Conservation (phyloP, 2,797 vertebrate species). For the Alcedo quadribrachys region DNA sequence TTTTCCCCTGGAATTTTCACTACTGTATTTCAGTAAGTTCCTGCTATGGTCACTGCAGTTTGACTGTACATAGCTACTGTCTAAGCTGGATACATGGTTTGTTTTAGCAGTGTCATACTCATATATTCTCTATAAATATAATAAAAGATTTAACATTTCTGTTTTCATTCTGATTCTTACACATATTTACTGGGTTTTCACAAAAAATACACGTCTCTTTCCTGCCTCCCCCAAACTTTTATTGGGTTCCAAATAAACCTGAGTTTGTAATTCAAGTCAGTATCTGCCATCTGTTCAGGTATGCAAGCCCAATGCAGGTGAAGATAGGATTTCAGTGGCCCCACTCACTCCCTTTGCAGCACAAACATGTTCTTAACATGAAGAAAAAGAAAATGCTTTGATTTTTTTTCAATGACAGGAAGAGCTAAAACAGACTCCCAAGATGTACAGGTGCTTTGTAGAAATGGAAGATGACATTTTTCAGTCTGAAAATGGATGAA, state of each 20-base stretch:
- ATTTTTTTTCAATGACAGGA: neutral
- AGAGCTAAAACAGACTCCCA: neutral
- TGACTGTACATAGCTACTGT: slow-evolving; percentile 38
- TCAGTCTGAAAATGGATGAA: neutral
- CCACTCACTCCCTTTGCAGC: neutral
- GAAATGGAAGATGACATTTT: neutral
- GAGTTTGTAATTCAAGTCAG: slow-evolving; percentile 64
- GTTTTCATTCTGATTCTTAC: slow-evolving; percentile 53
- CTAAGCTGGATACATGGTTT: slow-evolving; percentile 24
- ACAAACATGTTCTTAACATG: neutral
- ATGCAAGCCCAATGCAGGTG: neutral
- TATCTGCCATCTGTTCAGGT: slow-evolving; percentile 1
- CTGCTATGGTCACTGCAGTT: neutral
- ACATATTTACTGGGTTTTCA: slow-evolving; percentile 54
- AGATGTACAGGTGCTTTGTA: neutral
- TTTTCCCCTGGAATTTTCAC: neutral
- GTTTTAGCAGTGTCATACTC: slow-evolving; percentile 48
- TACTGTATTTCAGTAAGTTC: neutral
- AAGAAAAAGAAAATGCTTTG: neutral
- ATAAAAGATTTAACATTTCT: slow-evolving; percentile 58
- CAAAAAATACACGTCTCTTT: slow-evolving; percentile 41
- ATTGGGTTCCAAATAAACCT: slow-evolving; percentile 63
- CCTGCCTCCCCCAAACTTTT: slow-evolving; percentile 22
- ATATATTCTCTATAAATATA: slow-evolving; percentile 70
- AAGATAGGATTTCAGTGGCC: neutral